Conservation (phyloP, 2,113 vertebrate genomes). For the Narcine bancroftii region DNA sequence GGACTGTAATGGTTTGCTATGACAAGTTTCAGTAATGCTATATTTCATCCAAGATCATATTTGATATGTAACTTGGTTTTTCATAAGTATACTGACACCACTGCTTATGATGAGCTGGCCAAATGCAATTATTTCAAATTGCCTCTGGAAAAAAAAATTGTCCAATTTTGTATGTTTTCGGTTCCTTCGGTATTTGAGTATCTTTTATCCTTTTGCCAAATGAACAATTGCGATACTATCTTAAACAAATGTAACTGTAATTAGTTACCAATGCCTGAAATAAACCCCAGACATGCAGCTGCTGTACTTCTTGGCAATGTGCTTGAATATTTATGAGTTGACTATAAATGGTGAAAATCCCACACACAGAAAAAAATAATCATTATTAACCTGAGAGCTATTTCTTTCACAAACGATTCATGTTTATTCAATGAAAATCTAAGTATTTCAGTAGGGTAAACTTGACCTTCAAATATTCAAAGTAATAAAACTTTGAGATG, state of each 20-base stretch:
- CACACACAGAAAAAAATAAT: neutral
- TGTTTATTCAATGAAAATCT: neutral
- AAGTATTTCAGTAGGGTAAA: neutral
- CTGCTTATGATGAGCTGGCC: neutral
- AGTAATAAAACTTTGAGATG: neutral
- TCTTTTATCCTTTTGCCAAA: conserved; percentile 24
- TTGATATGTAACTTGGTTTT: neutral
- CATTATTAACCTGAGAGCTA: neutral
- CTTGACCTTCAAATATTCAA: neutral
- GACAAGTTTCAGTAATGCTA: neutral
- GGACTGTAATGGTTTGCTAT: neutral
- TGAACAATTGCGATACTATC: neutral
- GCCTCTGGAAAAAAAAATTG: conserved; percentile 3
- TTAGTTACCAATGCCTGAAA: neutral
- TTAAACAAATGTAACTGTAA: conserved; percentile 30
- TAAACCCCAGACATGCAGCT: neutral
- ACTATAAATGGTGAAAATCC: conserved; percentile 19
- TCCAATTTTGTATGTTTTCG: neutral
- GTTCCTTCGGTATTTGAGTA: neutral
- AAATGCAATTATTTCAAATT: conserved; percentile 23
- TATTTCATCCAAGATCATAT: neutral
- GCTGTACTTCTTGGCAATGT: neutral
- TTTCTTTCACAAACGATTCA: neutral
- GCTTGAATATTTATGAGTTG: conserved; percentile 3
- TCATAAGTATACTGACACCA: neutral